Evolutionary conservation across 2,888 invertebrate species (phyloP).

Genomic region (Beris chalybata): DNA sequence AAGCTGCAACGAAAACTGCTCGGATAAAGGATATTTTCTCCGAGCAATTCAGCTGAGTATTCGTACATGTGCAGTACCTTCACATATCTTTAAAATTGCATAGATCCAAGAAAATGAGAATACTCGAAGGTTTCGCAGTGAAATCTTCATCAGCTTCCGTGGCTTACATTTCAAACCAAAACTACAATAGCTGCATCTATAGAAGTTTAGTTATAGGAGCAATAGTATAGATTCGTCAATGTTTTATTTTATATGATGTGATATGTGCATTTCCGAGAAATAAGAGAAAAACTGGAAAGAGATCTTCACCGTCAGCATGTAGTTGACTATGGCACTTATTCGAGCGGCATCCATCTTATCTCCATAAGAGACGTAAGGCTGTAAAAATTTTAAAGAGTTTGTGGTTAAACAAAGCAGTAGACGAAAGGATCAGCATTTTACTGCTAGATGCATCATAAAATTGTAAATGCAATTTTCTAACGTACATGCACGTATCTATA

Average conservation of each 20-base stretch:
- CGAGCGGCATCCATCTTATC: constrained; percentile 12
- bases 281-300: constrained; percentile 20
- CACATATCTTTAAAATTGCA: constrained; percentile 26
- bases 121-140: background rate
- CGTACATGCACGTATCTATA: constrained; percentile 4
- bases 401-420: constrained; percentile 38
- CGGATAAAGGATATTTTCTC: constrained; percentile 29
- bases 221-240: constrained; percentile 34
- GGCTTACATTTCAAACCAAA: constrained; percentile 26
- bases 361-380: constrained; percentile 28
- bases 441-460: constrained; percentile 38
- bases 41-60: constrained; percentile 24
- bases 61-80: constrained; percentile 24
- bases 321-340: background rate
- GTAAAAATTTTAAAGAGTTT: constrained; percentile 39
- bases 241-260: constrained; percentile 34
- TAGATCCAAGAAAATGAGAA: constrained; percentile 12
- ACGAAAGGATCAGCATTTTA: constrained; percentile 38
- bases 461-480: constrained; percentile 37
- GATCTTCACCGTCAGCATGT: constrained; percentile 10
- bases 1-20: constrained; percentile 20
- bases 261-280: constrained; percentile 33
- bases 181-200: background rate
- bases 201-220: background rate
- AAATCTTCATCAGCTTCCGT: constrained; percentile 28